These are phyloP conservation scores for Naja naja DNA, from an alignment of 2,113 vertebrate species.

Conservation along the genomic window DNA sequence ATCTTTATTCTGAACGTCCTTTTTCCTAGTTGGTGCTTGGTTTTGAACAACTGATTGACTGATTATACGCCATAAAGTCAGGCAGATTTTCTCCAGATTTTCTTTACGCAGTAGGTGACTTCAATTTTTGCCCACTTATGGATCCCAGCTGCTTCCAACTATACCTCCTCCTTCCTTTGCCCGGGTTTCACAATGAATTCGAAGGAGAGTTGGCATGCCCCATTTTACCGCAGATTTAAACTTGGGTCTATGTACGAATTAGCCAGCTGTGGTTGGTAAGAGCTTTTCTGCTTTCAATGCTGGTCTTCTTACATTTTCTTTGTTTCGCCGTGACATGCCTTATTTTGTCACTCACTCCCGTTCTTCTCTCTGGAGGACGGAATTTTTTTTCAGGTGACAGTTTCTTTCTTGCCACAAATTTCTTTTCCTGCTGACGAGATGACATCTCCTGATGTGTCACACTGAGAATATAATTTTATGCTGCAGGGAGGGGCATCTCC, in stretches of 20 bases:
- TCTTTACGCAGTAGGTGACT: neutral
- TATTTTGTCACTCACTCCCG: rapidly evolving
- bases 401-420: neutral
- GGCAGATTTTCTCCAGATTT: neutral
- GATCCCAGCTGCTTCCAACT: neutral
- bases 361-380: neutral
- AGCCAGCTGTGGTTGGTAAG: neutral
- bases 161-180: neutral
- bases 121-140: neutral
- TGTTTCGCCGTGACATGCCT: neutral
- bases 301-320: neutral
- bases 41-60: neutral
- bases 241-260: too few relatives aligned
- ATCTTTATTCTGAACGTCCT: neutral
- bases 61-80: neutral
- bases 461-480: neutral
- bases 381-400: rapidly evolving
- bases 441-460: neutral
- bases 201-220: too few relatives aligned
- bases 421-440: neutral
- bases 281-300: neutral
- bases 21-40: neutral
- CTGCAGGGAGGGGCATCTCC: conserved; percentile 35
- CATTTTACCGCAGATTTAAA: neutral
- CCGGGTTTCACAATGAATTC: neutral